phyloP scores from a whole-genome alignment of 2,113 vertebrate genomes.

The Proterorhinus semilunaris region DNA sequence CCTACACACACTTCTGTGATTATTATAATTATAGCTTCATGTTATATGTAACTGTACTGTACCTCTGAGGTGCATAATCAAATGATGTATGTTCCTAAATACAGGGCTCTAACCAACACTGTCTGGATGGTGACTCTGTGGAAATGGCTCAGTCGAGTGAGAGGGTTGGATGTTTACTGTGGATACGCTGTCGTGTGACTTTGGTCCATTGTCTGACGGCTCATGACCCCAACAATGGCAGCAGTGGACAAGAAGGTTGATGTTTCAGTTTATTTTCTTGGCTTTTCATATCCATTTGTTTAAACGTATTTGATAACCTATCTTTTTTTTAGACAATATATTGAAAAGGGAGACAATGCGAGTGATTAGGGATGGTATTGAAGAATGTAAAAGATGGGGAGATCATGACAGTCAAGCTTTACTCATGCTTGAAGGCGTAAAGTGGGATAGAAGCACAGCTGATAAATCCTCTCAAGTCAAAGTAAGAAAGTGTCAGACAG shows the following conservation, averaged over 20 bases:
- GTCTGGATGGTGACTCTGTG: slow-evolving; percentile 43
- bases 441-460: slow-evolving; percentile 75
- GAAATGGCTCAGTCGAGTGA: slow-evolving; percentile 72
- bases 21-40: neutral
- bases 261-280: slow-evolving; percentile 9
- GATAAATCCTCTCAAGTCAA: slow-evolving; percentile 26
- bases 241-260: slow-evolving; percentile 68
- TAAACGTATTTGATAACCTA: neutral
- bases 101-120: slow-evolving; percentile 23
- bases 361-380: slow-evolving; percentile 78
- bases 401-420: slow-evolving; percentile 82
- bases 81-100: neutral
- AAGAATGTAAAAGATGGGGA: slow-evolving; percentile 80
- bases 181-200: slow-evolving; percentile 82
- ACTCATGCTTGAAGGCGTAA: slow-evolving; percentile 81
- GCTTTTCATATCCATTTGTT: neutral
- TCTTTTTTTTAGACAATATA: slow-evolving; percentile 59
- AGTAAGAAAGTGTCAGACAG: neutral
- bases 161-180: slow-evolving; percentile 73
- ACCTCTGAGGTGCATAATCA: neutral
- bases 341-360: slow-evolving; percentile 69
- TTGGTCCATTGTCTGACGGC: slow-evolving; percentile 73
- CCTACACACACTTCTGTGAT: neutral
- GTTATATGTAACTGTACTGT: neutral
- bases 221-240: slow-evolving; percentile 65